These are phyloP conservation scores for Agapostemon virescens DNA, from an alignment of 2,888 invertebrate species.

Conservation along the genomic window DNA sequence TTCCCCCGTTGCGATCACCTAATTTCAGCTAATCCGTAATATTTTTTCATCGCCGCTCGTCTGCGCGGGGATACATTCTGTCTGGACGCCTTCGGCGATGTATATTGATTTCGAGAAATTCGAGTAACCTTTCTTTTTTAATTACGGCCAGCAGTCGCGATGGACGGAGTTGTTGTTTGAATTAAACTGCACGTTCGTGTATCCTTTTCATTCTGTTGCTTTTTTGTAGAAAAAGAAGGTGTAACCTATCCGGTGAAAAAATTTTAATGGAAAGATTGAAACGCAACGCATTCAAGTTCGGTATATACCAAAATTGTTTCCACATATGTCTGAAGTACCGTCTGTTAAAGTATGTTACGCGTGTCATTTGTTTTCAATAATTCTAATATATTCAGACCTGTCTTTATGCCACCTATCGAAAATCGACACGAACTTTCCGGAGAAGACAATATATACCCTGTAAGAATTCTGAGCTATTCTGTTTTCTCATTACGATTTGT, in stretches of 20 bases:
- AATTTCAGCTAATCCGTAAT: not conserved
- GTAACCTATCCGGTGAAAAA: not conserved
- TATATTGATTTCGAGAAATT: conserved; percentile 30
- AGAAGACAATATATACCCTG: no score
- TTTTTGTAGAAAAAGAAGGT: not conserved
- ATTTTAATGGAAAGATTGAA: no score
- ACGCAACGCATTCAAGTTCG: no score
- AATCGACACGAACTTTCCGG: no score
- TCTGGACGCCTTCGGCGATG: not conserved
- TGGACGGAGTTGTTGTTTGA: not conserved
- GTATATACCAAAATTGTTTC: no score
- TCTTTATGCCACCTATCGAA: no score
- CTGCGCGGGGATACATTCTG: not conserved
- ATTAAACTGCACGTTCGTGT: not conserved
- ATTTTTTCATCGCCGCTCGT: not conserved
- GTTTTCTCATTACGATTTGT: conserved; percentile 9
- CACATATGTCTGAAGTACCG: no score
- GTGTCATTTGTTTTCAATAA: no score
- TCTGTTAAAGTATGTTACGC: no score
- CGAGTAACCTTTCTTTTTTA: conserved; percentile 12
- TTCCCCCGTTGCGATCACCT: not conserved
- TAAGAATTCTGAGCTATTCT: conserved; percentile 26
- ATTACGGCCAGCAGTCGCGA: conserved; percentile 1
- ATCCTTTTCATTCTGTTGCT: not conserved
- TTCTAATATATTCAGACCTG: no score